Base-by-base conservation (phyloP, 2,113 vertebrate species). In the Morphnarchus princeps region DNA sequence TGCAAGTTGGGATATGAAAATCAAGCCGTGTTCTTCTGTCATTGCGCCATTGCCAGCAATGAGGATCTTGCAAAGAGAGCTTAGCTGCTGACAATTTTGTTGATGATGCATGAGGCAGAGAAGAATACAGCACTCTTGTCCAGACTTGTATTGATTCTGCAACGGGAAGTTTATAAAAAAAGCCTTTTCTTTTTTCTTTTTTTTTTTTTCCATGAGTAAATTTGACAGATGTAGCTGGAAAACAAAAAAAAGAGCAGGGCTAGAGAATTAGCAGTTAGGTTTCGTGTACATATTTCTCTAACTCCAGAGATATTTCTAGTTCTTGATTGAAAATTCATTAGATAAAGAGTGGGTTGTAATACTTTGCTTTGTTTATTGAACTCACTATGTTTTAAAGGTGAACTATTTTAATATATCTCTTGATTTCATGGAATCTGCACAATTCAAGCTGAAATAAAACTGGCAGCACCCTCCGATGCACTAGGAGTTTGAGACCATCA, bases 1-100 rank as follows among this genome's bases (percentile, higher is more conserved):
- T 88, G 89, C 72, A 92, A 73, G 63, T 58, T 87, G 42, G 94
- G 69, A 62, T 94, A 96, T 91, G 91, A 92, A 95, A 95, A 96
- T 89, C 72, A 91, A 97, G 42, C 45, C 4, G 1, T 83, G 89
- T 61, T 95, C 79, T 90, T 90, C 79, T 95, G 91, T 92, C 91
- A 89, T 54, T 91, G 76, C 13, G 4, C 50, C 72, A 71, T 45
- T 70, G 55, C 67, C 63, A 92, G 55, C 49, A 92, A 73, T 62
- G 25, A 87, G 54, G 36, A 86, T 83, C 72, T 82, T 82, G 69
- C 34, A 89, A 91, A 87, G n/a, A 62, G 25, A 82, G 34, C 55
- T 80, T 77, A 69, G 40, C 21, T 93, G 34, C 40, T 92, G 82
- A 89, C 66, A 83, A 77, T 86, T 69, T 80, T 82, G 16, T 83